Percentiles rank a stretch among this genome's conserved stretches.
Evolutionary conservation across 2,113 vertebrate species (phyloP).

Genomic region (Chaetodon trifascialis): DNA sequence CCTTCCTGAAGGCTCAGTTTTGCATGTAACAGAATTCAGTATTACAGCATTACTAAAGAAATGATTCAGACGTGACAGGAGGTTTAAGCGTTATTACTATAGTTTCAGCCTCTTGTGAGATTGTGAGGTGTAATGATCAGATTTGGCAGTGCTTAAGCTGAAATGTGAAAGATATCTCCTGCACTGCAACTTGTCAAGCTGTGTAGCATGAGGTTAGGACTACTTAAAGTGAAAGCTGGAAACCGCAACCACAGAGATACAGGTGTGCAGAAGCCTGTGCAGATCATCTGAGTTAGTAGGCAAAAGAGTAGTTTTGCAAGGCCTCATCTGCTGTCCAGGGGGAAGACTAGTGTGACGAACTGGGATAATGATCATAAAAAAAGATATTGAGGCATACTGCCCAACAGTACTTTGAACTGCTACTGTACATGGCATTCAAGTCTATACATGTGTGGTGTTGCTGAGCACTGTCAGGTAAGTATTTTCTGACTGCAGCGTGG

Average conservation of each 20-base stretch:
- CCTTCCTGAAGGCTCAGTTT: background rate
- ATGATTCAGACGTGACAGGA: background rate
- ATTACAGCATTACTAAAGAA: background rate
- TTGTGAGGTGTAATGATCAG: background rate
- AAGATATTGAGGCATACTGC: too few species aligned
- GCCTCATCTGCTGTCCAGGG: background rate
- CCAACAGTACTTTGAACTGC: background rate
- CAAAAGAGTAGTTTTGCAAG: background rate
- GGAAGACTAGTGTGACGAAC: background rate
- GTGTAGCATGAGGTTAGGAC: conserved; percentile 44
- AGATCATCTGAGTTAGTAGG: background rate
- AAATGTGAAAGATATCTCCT: background rate
- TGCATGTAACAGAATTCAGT: background rate
- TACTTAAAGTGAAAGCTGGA: conserved; percentile 61
- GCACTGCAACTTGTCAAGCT: background rate
- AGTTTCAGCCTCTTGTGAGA: background rate
- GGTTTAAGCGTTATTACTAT: background rate
- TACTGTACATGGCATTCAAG: too few species aligned
- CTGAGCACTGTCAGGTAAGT: background rate
- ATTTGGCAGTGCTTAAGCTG: background rate
- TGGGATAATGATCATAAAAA: too few species aligned
- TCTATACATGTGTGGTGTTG: background rate
- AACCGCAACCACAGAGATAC: conserved; percentile 68
- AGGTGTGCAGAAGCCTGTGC: conserved; percentile 67
- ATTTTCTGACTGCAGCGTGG: fast-evolving